Evolutionary conservation across 2,797 vertebrate genomes (phyloP).

Genomic region (Rhinophrynus dorsalis): DNA sequence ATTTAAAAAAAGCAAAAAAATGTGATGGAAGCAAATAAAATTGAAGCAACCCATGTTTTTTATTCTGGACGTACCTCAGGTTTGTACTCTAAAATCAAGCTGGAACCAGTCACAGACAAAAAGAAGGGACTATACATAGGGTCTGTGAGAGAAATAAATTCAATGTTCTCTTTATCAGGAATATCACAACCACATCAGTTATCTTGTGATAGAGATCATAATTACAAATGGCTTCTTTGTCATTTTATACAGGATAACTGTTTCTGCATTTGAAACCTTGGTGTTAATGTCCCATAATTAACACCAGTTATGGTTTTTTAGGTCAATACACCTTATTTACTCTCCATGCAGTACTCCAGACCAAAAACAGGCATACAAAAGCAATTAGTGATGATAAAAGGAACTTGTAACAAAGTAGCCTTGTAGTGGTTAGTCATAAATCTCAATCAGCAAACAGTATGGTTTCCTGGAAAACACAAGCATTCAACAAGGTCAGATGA

Average conservation of each 20-base stretch:
- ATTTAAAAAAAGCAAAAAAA: no score
- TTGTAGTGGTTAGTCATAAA: conserved; percentile 32
- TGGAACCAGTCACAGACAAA: no score
- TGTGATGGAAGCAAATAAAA: no score
- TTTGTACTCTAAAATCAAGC: no score
- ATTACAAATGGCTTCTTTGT: not conserved
- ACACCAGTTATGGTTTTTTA: conserved; percentile 25
- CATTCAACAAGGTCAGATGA: conserved; percentile 25
- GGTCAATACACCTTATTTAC: conserved; percentile 40
- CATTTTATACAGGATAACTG: not conserved
- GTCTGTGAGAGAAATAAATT: no score
- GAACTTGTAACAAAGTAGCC: conserved; percentile 11
- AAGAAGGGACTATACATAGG: no score
- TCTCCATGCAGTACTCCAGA: not conserved
- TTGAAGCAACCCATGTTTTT: no score
- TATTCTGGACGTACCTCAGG: no score
- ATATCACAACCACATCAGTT: no score
- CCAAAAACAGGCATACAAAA: conserved; percentile 25
- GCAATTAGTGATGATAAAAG: conserved; percentile 27
- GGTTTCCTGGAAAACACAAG: conserved; percentile 34
- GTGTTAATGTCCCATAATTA: conserved; percentile 37
- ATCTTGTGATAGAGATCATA: no score
- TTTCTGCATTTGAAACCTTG: conserved; percentile 1
- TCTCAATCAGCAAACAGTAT: conserved; percentile 29
- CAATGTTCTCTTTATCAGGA: no score